These are phyloP conservation scores for Anser brachyrhynchus DNA, from an alignment of 2,113 vertebrate genomes.

Conservation along the genomic window DNA sequence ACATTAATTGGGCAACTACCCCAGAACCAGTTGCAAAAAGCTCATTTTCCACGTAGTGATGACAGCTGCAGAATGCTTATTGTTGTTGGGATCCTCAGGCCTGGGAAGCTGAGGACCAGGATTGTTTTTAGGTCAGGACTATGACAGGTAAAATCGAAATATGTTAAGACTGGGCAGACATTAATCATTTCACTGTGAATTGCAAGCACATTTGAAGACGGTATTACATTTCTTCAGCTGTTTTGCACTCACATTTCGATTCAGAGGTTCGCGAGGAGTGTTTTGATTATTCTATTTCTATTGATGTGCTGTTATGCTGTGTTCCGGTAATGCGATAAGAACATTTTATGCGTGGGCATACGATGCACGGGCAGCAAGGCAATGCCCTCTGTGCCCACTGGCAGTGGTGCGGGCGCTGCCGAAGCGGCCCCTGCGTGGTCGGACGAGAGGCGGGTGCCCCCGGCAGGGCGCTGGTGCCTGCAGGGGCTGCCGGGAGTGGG, in stretches of 20 bases:
- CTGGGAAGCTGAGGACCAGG: neutral
- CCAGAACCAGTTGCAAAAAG: neutral
- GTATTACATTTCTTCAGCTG: neutral
- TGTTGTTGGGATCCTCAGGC: neutral
- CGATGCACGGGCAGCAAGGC: too few relatives aligned
- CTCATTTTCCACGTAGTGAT: neutral
- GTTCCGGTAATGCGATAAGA: rapidly evolving
- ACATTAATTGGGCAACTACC: neutral
- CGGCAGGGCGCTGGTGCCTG: neutral
- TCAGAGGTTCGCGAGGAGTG: neutral
- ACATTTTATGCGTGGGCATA: neutral
- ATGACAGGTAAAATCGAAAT: neutral
- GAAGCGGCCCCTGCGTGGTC: too few relatives aligned
- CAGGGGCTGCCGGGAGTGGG: neutral
- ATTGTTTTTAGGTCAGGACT: neutral
- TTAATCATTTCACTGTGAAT: neutral
- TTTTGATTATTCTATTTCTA: neutral
- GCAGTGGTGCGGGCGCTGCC: too few relatives aligned
- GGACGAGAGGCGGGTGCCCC: too few relatives aligned
- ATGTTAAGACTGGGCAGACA: neutral
- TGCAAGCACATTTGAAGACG: neutral
- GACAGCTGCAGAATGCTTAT: neutral
- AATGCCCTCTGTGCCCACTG: neutral
- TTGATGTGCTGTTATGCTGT: neutral
- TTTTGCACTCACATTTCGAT: neutral